A percentile compares a stretch with the other conserved stretches of the same genome.
Evolutionary conservation across 2,888 invertebrate genomes (phyloP).

Genomic region (Agrilus cyanescens): DNA sequence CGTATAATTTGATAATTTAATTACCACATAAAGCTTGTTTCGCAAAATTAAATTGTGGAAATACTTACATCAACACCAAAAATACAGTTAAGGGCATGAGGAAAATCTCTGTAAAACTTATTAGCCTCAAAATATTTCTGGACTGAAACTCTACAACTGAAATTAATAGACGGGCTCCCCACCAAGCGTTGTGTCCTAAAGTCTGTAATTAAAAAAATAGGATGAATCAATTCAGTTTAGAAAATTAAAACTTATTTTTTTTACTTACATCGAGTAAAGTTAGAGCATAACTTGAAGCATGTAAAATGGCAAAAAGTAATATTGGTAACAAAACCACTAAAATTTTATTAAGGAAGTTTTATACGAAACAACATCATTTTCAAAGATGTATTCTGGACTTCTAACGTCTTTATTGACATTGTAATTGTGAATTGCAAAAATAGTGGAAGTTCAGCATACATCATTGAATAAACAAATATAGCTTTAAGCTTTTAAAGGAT

Average conservation of each 20-base stretch:
- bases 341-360: slow-evolving; percentile 27
- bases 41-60: slow-evolving; percentile 1
- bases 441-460: no score
- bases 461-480: no score
- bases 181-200: slow-evolving; percentile 84
- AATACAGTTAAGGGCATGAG: slow-evolving; percentile 74
- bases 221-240: not conserved
- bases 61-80: slow-evolving; percentile 75
- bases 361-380: not conserved
- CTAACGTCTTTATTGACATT: no score
- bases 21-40: slow-evolving; percentile 2
- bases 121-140: slow-evolving; percentile 75
- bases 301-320: slow-evolving; percentile 82
- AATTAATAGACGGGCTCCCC: slow-evolving; percentile 76
- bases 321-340: slow-evolving; percentile 85
- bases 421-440: no score
- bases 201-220: slow-evolving; percentile 44
- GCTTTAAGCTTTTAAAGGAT: slow-evolving; percentile 63
- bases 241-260: not conserved
- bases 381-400: no score
- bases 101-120: slow-evolving; percentile 88
- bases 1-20: slow-evolving; percentile 4
- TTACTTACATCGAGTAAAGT: slow-evolving; percentile 82
- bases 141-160: slow-evolving; percentile 86
- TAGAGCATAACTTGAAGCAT: slow-evolving; percentile 85